These are phyloP conservation scores for Oceanites oceanicus DNA, from an alignment of 2,113 vertebrate genomes.

Conservation along the genomic window DNA sequence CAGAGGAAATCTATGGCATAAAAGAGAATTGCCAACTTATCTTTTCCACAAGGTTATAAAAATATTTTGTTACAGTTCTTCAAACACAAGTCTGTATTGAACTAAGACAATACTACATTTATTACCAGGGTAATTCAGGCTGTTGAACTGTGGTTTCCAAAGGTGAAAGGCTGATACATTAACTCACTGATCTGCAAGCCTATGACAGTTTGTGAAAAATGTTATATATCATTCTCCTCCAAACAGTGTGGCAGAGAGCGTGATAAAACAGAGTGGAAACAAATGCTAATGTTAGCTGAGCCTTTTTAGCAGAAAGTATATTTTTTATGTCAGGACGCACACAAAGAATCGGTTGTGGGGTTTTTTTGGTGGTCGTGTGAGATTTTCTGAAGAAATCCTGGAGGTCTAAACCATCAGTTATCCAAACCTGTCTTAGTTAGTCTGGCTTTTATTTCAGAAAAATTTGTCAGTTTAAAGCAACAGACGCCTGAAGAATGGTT, in stretches of 20 bases:
- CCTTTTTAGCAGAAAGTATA: neutral
- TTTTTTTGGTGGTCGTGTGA: neutral
- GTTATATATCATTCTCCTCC: neutral
- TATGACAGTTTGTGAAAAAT: constrained; percentile 26
- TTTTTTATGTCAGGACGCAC: neutral
- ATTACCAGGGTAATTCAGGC: constrained; percentile 21
- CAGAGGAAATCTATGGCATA: neutral
- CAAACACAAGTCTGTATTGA: neutral
- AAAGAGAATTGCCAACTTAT: constrained; percentile 36
- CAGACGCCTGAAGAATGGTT: neutral
- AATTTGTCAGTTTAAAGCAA: neutral
- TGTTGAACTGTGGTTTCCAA: constrained; percentile 42
- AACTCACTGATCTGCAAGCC: neutral
- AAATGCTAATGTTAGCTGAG: constrained; percentile 1
- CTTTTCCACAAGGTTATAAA: constrained; percentile 41
- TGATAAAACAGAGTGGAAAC: neutral
- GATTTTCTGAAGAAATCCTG: neutral
- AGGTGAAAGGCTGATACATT: constrained; percentile 57
- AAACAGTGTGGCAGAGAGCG: neutral
- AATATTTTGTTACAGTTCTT: constrained; percentile 55
- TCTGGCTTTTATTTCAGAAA: neutral
- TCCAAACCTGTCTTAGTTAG: neutral
- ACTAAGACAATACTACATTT: constrained; percentile 39
- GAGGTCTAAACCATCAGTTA: constrained; percentile 10
- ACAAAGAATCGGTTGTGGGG: neutral